Base-by-base conservation (phyloP, 2,888 invertebrate genomes). In the Lasius platythorax region DNA sequence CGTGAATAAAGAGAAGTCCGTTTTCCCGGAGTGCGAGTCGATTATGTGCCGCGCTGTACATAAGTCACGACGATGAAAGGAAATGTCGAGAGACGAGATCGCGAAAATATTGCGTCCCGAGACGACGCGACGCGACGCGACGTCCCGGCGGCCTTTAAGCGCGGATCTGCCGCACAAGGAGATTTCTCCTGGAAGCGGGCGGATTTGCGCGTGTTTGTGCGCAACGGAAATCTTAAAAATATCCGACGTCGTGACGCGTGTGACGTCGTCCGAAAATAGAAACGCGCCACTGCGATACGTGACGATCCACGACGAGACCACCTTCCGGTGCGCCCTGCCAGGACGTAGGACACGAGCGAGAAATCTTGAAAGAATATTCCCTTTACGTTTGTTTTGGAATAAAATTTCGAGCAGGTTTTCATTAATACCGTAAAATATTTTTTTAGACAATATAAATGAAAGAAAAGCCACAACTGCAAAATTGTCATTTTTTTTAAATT, bases 191-290 rank as follows among this genome's bases (percentile, higher is more conserved):
- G 43, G 63, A 61, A 40, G 37, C 30, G 61, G 43, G 58, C 61
- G 79, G 46, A 79, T 72, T 79, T 37, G 74, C 46, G 79, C 37
- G 61, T 53, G 63, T 33, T 64, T 67, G 50, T 74, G 53, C 56
- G 18, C 37, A 82, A 84, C 84, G 75, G 83, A 83, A 83, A 73
- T 79, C 83, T 90, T 86, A 90, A 90, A 90, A 90, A 90, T 90
- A 90, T 86, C 90, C 87, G 56, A 78, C 76, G 87, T 70, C 74
- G 81, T 74, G 75, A 87, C 84, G 87, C 50, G 37, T 64, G 75
- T 78, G 66, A 84, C 50, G 33, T 50, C 63, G 89, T 87, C 40
- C 87, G 50, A 74, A 90, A 90, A 90, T 90, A 90, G 90, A 90
- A 58, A 70, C 79, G 78, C 82, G 75, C 67, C 68, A 86, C 86